A percentile compares a stretch with the other conserved stretches of the same genome.
These are phyloP conservation scores for Notiomystis cincta DNA, from an alignment of 2,113 vertebrate species.

Conservation along the genomic window DNA sequence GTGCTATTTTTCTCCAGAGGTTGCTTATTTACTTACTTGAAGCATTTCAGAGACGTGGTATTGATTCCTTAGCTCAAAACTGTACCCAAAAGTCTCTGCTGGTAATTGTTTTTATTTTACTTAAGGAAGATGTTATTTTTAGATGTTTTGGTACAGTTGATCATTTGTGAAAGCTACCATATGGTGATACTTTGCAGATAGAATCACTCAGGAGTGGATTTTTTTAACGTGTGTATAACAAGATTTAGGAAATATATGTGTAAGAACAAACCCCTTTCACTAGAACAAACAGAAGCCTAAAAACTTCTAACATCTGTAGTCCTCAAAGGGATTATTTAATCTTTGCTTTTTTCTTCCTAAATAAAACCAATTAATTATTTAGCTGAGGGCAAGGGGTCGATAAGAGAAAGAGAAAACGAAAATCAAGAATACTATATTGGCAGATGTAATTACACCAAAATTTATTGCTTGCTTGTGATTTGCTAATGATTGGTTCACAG, in stretches of 20 bases:
- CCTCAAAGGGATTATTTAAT: background rate
- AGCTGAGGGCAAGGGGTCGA: background rate
- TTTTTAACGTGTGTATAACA: background rate
- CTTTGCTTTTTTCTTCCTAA: background rate
- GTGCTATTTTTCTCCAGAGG: background rate
- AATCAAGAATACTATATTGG: background rate
- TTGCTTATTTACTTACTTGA: slow-evolving; percentile 2
- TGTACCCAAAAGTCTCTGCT: slow-evolving; percentile 6
- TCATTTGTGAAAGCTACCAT: slow-evolving; percentile 59
- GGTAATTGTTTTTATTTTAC: slow-evolving; percentile 60
- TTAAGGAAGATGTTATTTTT: slow-evolving; percentile 59
- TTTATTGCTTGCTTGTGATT: background rate
- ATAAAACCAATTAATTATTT: background rate
- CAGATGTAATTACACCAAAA: background rate
- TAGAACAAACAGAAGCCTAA: background rate
- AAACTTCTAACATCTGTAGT: background rate
- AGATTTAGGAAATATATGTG: background rate
- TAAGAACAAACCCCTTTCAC: background rate
- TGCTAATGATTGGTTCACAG: background rate
- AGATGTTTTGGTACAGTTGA: slow-evolving; percentile 65
- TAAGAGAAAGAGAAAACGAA: background rate
- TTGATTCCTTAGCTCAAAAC: slow-evolving; percentile 29
- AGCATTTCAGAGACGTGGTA: background rate
- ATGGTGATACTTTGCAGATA: slow-evolving; percentile 38
- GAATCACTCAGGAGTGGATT: slow-evolving; percentile 29